Evolutionary conservation across 2,888 invertebrate species (phyloP).

Genomic region (Epistrophe grossulariae): DNA sequence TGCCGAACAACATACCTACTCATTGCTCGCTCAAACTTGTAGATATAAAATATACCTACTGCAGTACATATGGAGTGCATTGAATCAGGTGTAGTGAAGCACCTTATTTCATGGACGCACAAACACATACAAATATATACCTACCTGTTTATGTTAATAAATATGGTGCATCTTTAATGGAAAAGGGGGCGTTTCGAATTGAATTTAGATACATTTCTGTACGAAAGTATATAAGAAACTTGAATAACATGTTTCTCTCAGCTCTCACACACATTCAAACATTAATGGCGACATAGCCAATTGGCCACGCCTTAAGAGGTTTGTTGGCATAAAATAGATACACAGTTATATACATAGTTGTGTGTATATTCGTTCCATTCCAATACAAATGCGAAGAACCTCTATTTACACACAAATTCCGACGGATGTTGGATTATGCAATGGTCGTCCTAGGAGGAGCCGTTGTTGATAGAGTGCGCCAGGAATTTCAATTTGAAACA

Average conservation of each 20-base stretch:
- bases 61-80: conserved; percentile 37
- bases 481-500: conserved; percentile 71
- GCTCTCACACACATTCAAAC: conserved; percentile 31
- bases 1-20: conserved; percentile 23
- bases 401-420: conserved; percentile 27
- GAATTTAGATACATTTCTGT: conserved; percentile 4
- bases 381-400: background rate
- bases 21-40: conserved; percentile 1
- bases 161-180: conserved; percentile 48
- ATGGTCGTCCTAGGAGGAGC: conserved; percentile 74
- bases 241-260: conserved; percentile 59
- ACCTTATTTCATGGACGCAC: conserved; percentile 40
- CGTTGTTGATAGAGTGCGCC: conserved; percentile 31
- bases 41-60: background rate
- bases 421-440: conserved; percentile 73
- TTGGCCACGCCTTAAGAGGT: conserved; percentile 65
- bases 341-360: background rate
- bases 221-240: conserved; percentile 58
- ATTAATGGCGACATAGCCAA: conserved; percentile 20
- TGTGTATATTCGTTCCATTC: background rate
- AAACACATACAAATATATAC: background rate
- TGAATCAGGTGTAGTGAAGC: conserved; percentile 50
- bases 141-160: background rate
- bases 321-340: conserved; percentile 6
- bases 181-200: conserved; percentile 55